Conservation (phyloP, 2,888 invertebrate genomes). For the Chouioia cunea region DNA sequence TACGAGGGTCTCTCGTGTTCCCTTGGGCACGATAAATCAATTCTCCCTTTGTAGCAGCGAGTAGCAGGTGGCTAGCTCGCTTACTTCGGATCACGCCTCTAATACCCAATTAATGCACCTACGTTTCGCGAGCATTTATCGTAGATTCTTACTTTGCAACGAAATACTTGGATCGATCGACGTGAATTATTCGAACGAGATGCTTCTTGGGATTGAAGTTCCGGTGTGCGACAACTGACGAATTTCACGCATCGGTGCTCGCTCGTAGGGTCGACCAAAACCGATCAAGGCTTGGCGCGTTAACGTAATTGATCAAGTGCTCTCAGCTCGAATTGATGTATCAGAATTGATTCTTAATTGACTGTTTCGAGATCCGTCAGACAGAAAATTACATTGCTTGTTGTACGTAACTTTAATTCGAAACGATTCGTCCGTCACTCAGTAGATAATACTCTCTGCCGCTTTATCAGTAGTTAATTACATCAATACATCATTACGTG, state of each 20-base stretch:
- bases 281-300: conserved; percentile 47
- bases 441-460: no score
- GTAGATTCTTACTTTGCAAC: no score
- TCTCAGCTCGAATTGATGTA: conserved; percentile 12
- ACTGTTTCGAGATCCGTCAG: background rate
- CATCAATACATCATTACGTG: no score
- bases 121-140: no score
- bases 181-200: no score
- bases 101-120: conserved; percentile 67
- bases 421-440: no score
- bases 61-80: conserved; percentile 66
- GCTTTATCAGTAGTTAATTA: no score
- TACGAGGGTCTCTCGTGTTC: conserved; percentile 54
- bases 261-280: conserved; percentile 26
- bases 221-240: conserved; percentile 32
- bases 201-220: no score
- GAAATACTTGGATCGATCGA: no score
- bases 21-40: conserved; percentile 67
- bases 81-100: conserved; percentile 63
- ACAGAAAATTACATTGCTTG: no score
- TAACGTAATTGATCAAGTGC: conserved; percentile 55
- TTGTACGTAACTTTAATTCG: no score
- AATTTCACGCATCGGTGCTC: conserved; percentile 63
- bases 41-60: conserved; percentile 59
- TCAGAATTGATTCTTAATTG: conserved; percentile 32